A percentile compares a stretch with the other conserved stretches of the same genome.
These are phyloP conservation scores for Ataeniobius toweri DNA, from an alignment of 2,797 vertebrate genomes.

Conservation along the genomic window DNA sequence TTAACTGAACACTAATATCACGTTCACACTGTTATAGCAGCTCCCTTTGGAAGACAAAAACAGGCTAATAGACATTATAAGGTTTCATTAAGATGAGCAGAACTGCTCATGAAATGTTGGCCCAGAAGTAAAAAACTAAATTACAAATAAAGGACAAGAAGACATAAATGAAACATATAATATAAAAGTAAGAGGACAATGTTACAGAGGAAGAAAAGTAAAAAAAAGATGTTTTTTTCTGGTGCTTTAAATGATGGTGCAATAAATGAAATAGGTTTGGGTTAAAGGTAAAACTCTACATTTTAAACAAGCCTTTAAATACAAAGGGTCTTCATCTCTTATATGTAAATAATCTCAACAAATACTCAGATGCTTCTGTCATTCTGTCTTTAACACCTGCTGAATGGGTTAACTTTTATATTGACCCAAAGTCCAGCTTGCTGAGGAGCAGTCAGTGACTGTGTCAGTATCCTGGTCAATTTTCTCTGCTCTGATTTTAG, in stretches of 20 bases:
- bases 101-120: not conserved
- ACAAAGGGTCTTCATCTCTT: not conserved
- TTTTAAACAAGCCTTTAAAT: not conserved
- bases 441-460: not conserved
- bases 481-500: not conserved
- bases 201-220: not conserved
- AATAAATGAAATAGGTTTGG: too few species aligned
- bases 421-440: not conserved
- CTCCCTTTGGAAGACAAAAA: not conserved
- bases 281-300: not conserved
- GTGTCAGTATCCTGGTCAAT: not conserved
- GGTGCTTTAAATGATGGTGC: not conserved
- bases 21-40: not conserved
- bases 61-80: not conserved
- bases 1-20: not conserved
- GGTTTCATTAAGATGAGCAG: not conserved
- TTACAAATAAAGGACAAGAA: not conserved
- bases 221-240: not conserved
- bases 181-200: not conserved
- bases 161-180: not conserved
- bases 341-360: not conserved
- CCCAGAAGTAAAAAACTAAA: not conserved
- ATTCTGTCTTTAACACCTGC: not conserved
- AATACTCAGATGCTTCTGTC: not conserved
- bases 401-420: not conserved